A percentile compares a stretch with the other conserved stretches of the same genome.
These are phyloP conservation scores for Drosophila lutescens DNA, from an alignment of 2,888 invertebrate species.

Conservation along the genomic window DNA sequence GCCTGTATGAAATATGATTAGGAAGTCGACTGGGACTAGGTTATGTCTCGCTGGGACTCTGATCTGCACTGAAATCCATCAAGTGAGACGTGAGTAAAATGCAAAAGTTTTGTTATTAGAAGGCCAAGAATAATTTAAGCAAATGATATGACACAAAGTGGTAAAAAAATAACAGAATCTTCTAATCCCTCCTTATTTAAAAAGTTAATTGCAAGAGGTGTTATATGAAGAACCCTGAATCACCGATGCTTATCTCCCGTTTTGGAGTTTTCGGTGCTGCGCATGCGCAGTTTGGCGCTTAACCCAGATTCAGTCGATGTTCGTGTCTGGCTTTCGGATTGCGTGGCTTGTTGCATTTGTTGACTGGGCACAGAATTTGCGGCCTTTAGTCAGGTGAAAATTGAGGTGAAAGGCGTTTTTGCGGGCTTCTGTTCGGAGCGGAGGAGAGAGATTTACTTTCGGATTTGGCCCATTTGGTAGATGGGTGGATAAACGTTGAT, in stretches of 20 bases:
- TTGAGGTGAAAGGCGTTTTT: slow-evolving; percentile 64
- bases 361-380: slow-evolving; percentile 34
- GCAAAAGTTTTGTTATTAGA: slow-evolving; percentile 16
- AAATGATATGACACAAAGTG: neutral
- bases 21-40: slow-evolving; percentile 17
- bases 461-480: slow-evolving; percentile 38
- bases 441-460: slow-evolving; percentile 34
- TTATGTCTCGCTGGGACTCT: slow-evolving; percentile 25
- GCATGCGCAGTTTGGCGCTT: slow-evolving; percentile 48
- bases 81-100: slow-evolving; percentile 55
- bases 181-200: neutral
- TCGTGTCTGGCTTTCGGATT: slow-evolving; percentile 43
- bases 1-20: neutral
- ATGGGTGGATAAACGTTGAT: slow-evolving; percentile 32
- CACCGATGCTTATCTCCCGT: slow-evolving; percentile 23
- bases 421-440: slow-evolving; percentile 47
- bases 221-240: slow-evolving; percentile 11
- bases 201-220: neutral
- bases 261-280: slow-evolving; percentile 30
- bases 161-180: neutral
- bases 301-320: slow-evolving; percentile 59
- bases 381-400: slow-evolving; percentile 55
- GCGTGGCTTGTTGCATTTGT: slow-evolving; percentile 55
- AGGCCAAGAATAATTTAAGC: neutral
- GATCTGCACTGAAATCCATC: slow-evolving; percentile 54